These are phyloP conservation scores for Laodelphax striatellus DNA, from an alignment of 1,140 invertebrate genomes.

Conservation along the genomic window DNA sequence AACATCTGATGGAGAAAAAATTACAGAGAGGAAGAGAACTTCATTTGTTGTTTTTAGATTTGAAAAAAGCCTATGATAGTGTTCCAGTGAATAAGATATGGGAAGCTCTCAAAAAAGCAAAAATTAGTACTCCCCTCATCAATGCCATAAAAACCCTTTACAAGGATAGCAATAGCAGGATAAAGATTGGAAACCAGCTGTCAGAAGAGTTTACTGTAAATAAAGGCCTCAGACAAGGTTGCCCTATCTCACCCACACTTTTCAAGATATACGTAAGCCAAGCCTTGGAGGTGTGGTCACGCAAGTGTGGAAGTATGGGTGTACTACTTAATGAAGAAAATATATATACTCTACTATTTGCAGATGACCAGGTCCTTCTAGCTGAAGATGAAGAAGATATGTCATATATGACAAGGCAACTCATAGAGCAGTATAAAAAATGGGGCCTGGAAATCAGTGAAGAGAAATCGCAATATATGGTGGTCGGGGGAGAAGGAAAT, in stretches of 20 bases:
- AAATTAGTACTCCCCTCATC: not conserved
- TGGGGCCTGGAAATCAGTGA: not conserved
- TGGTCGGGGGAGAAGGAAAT: not conserved
- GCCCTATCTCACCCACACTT: not conserved
- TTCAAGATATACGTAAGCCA: not conserved
- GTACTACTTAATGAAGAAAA: not conserved
- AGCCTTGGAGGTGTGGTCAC: not conserved
- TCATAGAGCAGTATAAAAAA: not conserved
- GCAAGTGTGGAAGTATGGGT: not conserved
- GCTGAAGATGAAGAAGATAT: not conserved
- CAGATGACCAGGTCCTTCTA: not conserved
- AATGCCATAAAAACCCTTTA: not conserved
- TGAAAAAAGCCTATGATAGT: not conserved
- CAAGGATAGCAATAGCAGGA: not conserved
- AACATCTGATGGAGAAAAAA: not conserved
- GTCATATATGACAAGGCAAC: not conserved
- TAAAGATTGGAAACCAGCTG: not conserved
- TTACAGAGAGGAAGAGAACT: not conserved
- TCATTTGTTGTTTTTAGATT: not conserved
- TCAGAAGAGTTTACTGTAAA: not conserved
- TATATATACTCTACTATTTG: not conserved
- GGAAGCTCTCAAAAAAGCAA: not conserved
- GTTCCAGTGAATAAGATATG: not conserved
- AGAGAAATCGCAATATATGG: not conserved
- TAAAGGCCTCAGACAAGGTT: not conserved